Evolutionary conservation across 2,113 vertebrate genomes (phyloP).

Genomic region (Lethenteron camtschaticum): DNA sequence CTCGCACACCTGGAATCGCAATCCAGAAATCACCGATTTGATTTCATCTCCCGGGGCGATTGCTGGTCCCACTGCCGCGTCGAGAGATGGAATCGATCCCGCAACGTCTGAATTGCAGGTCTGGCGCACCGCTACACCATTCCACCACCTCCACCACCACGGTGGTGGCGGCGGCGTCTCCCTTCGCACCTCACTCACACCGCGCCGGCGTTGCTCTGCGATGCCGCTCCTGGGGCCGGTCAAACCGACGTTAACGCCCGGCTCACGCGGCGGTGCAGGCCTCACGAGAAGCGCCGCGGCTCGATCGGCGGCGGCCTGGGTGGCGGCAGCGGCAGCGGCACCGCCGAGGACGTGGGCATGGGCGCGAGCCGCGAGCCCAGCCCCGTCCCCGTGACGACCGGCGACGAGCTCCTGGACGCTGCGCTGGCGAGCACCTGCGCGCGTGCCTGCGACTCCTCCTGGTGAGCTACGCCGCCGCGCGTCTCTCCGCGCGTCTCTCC

Average conservation of each 20-base stretch:
- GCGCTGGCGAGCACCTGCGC: constrained; percentile 48
- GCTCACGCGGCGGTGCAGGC: neutral
- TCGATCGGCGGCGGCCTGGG: neutral
- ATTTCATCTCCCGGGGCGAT: neutral
- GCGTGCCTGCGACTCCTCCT: constrained; percentile 54
- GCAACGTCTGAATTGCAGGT: neutral
- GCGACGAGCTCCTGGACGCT: constrained; percentile 39
- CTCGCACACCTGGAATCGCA: neutral
- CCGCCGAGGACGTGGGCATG: constrained; percentile 12
- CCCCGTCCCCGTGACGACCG: constrained; percentile 37
- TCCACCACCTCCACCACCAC: too few relatives aligned
- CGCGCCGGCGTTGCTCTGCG: neutral
- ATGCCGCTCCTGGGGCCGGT: neutral
- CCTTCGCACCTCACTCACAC: neutral
- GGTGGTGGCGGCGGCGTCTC: neutral
- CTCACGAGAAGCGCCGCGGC: neutral
- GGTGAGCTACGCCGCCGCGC: constrained; percentile 27
- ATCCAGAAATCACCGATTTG: neutral
- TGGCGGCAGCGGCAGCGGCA: too few relatives aligned
- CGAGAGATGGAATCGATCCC: neutral
- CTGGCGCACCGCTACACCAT: too few relatives aligned
- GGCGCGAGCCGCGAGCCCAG: constrained; percentile 23
- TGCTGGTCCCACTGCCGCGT: neutral
- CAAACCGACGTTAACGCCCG: neutral
- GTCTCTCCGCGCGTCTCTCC: neutral